Evolutionary conservation across 2,113 vertebrate species (phyloP).

Genomic region (Shinisaurus crocodilurus): DNA sequence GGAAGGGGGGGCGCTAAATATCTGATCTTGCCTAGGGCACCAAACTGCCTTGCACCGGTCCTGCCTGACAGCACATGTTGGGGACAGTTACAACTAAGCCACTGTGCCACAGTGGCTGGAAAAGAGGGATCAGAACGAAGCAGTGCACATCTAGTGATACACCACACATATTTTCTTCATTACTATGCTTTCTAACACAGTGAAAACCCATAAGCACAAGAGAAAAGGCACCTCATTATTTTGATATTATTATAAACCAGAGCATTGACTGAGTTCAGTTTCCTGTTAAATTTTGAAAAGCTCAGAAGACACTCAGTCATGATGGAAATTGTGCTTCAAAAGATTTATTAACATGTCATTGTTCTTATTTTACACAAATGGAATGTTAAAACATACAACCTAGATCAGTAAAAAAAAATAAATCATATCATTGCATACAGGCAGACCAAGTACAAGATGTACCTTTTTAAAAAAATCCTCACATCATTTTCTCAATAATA

Average conservation of each 20-base stretch:
- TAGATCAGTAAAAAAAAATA: constrained; percentile 73
- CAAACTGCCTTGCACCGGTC: too few relatives aligned
- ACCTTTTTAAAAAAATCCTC: constrained; percentile 58
- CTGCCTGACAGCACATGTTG: too few relatives aligned
- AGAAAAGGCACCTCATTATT: background rate
- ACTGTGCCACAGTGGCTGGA: background rate
- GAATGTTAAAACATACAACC: constrained; percentile 77
- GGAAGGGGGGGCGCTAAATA: too few relatives aligned
- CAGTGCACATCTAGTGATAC: background rate
- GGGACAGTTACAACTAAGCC: background rate
- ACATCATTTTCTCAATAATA: constrained; percentile 55
- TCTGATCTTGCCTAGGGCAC: too few relatives aligned
- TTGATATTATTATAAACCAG: background rate
- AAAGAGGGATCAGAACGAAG: background rate
- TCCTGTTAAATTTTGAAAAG: constrained; percentile 22
- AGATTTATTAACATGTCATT: constrained; percentile 74
- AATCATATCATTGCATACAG: constrained; percentile 58
- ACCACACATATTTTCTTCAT: background rate
- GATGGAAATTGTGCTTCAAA: constrained; percentile 72
- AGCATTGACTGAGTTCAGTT: background rate
- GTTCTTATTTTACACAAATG: constrained; percentile 75
- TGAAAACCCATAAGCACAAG: background rate
- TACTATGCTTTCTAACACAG: background rate
- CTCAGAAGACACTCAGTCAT: constrained; percentile 24
- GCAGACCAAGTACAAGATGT: constrained; percentile 52